phyloP scores from a whole-genome alignment of 2,797 vertebrate genomes.

The Esox masquinongy region DNA sequence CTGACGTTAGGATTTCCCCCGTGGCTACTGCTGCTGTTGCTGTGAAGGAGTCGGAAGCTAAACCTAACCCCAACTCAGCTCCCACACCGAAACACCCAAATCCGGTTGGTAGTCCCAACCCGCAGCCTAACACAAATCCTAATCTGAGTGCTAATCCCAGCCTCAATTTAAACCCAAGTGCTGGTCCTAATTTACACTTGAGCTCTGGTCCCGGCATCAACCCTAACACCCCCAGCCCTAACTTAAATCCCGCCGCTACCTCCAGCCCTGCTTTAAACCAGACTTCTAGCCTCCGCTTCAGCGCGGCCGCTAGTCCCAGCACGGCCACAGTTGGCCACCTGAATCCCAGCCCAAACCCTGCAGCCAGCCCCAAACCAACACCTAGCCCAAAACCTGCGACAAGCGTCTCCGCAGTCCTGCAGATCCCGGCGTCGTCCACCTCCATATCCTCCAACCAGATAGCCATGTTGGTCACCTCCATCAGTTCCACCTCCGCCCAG shows the following conservation, averaged over 20 bases:
- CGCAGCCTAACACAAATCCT: conserved; percentile 50
- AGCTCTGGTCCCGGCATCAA: conserved; percentile 52
- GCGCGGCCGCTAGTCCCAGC: conserved; percentile 49
- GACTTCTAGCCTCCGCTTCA: conserved; percentile 55
- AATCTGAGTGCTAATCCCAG: conserved; percentile 34
- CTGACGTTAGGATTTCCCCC: conserved; percentile 57
- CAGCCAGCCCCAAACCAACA: conserved; percentile 41
- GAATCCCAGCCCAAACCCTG: conserved; percentile 44
- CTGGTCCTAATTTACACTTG: conserved; percentile 47
- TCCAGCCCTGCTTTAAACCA: conserved; percentile 43
- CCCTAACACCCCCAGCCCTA: conserved; percentile 36
- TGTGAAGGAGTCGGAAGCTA: conserved; percentile 72
- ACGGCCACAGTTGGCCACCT: conserved; percentile 45
- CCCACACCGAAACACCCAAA: conserved; percentile 41
- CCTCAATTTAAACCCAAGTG: conserved; percentile 52
- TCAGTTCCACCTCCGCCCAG: conserved; percentile 85
- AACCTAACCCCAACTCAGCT: conserved; percentile 55
- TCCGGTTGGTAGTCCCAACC: conserved; percentile 55
- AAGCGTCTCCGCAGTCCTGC: conserved; percentile 82
- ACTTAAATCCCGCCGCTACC: conserved; percentile 44
- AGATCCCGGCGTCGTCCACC: conserved; percentile 84
- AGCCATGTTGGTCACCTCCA: conserved; percentile 94
- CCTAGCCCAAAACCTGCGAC: conserved; percentile 66
- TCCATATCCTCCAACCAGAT: conserved; percentile 88
- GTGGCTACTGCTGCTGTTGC: conserved; percentile 47